Conservation (phyloP, 2,113 vertebrate genomes). For the Deroptyus accipitrinus region DNA sequence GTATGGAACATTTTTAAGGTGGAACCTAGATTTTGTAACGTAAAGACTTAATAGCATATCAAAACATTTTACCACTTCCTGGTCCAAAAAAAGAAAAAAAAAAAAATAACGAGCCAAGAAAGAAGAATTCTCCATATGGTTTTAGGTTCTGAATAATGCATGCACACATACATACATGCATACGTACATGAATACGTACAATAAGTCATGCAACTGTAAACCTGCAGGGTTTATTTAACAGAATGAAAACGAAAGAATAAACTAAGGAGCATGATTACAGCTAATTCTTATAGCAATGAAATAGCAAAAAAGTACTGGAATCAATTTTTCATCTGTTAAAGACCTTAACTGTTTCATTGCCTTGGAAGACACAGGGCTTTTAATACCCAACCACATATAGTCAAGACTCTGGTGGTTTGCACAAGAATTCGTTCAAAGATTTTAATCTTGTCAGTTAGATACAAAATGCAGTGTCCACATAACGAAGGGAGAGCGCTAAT, state of each 20-base stretch:
- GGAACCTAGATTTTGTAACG: conserved; percentile 83
- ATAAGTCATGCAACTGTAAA: conserved; percentile 58
- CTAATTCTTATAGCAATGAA: not conserved
- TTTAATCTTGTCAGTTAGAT: not conserved
- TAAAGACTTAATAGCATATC: conserved; percentile 74
- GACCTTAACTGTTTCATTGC: conserved; percentile 30
- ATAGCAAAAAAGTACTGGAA: conserved; percentile 3
- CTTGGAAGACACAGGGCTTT: not conserved
- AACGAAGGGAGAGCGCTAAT: not conserved
- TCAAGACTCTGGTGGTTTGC: not conserved
- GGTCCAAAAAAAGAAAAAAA: not conserved
- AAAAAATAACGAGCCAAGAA: not conserved
- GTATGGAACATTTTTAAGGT: conserved; percentile 90
- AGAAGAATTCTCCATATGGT: conserved; percentile 54
- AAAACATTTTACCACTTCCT: conserved; percentile 71
- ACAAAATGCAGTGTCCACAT: not conserved
- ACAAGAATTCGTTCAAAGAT: not conserved
- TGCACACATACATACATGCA: not conserved
- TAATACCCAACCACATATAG: not conserved
- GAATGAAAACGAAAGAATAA: not conserved
- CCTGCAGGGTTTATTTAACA: conserved; percentile 43
- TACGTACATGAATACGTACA: not conserved
- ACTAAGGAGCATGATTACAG: not conserved
- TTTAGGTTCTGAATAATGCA: conserved; percentile 56
- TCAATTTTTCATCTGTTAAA: not conserved